Evolutionary conservation across 2,113 vertebrate genomes (phyloP), one percentile per base, ranked within the genome.

Genomic region (Pycnonotus jocosus): DNA sequence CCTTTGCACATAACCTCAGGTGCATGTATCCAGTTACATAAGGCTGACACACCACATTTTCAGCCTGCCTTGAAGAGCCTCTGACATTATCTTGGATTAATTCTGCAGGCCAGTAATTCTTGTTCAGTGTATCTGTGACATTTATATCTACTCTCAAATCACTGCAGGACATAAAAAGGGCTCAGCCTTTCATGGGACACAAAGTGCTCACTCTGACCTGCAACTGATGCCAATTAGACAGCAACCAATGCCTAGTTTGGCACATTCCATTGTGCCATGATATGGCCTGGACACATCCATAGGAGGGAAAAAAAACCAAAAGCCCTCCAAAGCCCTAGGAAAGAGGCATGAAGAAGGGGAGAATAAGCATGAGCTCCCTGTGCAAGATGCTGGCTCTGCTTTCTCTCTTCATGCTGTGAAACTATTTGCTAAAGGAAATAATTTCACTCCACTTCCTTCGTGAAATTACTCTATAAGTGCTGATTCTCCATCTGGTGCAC

Each of bases 371-470:
- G 13, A 65, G 53, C 71, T 70, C 50, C 20, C 45, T 27, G 24
- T 76, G 37, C 14, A 28, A 93, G 71, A 83, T 85, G 51, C 87
- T 95, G 82, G 64, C 85, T 95, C 79, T 91, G 74, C 87, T 86
- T 90, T 7, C 70, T 56, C 93, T 74, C 84, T 78, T 91, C 92
- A 86, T 47, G 58, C 78, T 91, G 70, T 87, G 86, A 88, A 80
- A 76, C 87, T 92, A 58, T 80, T 91, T 91, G 78, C 76, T 93
- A 76, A 92, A 91, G 87, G 90, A 96, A 95, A 94, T 91, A 61
- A 90, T 90, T 90, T 90, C 62, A 57, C 78, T 92, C 50, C 4
- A 6, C 70, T 95, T 91, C 81, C 84, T 93, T 73, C 2, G 3
- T 66, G 79, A 80, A 93, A 92, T 88, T 86, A 86, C 33, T 83